phyloP scores from a whole-genome alignment of 2,888 invertebrate genomes.

The Caradrina clavipalpis region DNA sequence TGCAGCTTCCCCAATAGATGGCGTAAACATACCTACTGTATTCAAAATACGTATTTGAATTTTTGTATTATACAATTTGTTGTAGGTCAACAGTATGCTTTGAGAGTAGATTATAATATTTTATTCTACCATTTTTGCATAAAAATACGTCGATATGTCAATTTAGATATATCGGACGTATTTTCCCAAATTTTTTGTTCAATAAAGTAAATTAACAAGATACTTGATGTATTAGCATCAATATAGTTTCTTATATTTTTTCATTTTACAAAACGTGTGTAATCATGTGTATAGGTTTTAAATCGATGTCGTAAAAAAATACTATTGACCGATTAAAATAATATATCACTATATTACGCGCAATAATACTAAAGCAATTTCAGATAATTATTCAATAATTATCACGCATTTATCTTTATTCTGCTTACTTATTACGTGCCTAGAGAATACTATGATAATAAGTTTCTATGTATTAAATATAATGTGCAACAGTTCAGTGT shows the following conservation, averaged over 20 bases:
- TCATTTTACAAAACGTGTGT: not conserved
- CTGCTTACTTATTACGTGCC: slow-evolving; percentile 10
- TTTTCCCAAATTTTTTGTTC: not conserved
- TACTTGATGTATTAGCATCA: not conserved
- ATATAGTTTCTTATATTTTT: not conserved
- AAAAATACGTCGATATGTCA: not conserved
- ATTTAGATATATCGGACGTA: not conserved
- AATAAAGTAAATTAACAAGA: too few species aligned
- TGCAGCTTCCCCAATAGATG: too few species aligned
- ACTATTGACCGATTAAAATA: slow-evolving; percentile 51
- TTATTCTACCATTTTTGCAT: not conserved
- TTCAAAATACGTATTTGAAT: too few species aligned
- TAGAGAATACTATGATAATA: too few species aligned
- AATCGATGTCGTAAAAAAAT: slow-evolving; percentile 40
- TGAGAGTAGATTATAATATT: not conserved
- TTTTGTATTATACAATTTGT: not conserved
- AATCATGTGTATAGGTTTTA: slow-evolving; percentile 14
- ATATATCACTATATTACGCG: slow-evolving; percentile 48
- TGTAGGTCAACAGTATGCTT: not conserved
- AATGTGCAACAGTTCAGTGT: too few species aligned
- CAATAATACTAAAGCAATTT: slow-evolving; percentile 22
- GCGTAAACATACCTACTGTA: too few species aligned
- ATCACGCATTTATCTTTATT: slow-evolving; percentile 27
- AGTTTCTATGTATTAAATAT: too few species aligned
- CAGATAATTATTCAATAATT: slow-evolving; percentile 21